These are phyloP conservation scores for Meloidogyne exigua DNA, from an alignment of 1,140 invertebrate genomes.

Conservation along the genomic window DNA sequence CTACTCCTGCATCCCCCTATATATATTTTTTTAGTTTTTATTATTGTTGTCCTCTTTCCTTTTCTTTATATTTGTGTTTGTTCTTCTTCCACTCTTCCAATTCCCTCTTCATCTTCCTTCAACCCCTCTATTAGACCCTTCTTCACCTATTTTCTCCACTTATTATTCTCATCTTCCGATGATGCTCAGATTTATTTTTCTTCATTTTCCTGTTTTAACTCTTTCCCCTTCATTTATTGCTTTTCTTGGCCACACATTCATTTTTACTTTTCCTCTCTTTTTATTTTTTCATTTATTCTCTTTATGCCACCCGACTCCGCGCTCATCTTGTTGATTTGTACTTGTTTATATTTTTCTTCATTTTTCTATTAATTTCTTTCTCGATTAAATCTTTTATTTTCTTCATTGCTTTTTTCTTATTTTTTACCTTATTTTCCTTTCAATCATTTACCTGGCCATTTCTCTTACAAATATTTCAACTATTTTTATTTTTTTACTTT, in stretches of 20 bases:
- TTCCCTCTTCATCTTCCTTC: not conserved
- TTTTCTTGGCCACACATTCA: not conserved
- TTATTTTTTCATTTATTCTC: not conserved
- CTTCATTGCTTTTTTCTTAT: not conserved
- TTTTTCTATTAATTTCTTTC: not conserved
- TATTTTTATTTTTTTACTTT: too few relatives aligned
- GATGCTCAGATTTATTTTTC: not conserved
- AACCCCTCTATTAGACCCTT: not conserved
- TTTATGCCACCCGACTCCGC: not conserved
- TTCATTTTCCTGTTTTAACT: not conserved
- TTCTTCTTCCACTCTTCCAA: not conserved
- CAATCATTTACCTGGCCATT: not conserved
- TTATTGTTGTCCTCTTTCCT: not conserved
- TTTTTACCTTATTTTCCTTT: not conserved
- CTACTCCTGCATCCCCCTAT: not conserved
- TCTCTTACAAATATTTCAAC: too few relatives aligned
- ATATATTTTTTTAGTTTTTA: not conserved
- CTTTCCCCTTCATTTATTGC: not conserved
- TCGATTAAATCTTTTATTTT: not conserved
- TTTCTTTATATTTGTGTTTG: not conserved
- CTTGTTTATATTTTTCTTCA: constrained; percentile 1
- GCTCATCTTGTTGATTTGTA: constrained; percentile 4
- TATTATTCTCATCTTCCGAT: not conserved
- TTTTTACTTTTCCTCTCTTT: not conserved
- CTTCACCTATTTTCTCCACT: not conserved